A percentile compares a stretch with the other conserved stretches of the same genome.
These are phyloP conservation scores for Cybosia mesomella DNA, from an alignment of 2,888 invertebrate genomes.

Conservation along the genomic window DNA sequence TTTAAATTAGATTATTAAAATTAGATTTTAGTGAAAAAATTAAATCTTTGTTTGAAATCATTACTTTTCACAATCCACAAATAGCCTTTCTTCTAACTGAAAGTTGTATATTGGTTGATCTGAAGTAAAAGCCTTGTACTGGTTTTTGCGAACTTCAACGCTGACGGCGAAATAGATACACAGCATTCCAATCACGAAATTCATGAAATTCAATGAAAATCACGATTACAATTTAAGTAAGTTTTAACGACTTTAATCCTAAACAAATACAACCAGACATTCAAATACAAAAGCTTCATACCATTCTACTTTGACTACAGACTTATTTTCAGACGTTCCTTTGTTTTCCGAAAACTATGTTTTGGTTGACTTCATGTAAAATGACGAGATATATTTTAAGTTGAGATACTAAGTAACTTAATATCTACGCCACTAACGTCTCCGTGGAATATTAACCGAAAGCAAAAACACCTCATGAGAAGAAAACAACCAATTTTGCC, in stretches of 20 bases:
- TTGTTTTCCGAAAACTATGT: background rate
- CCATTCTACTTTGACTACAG: background rate
- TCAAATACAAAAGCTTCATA: constrained; percentile 4
- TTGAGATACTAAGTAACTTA: no score
- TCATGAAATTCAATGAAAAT: constrained; percentile 15
- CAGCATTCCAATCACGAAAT: constrained; percentile 16
- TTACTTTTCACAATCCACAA: background rate
- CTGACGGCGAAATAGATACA: constrained; percentile 11
- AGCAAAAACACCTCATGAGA: no score
- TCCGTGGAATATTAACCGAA: no score
- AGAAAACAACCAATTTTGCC: no score
- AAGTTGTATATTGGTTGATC: background rate
- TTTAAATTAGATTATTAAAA: no score
- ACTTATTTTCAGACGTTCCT: background rate
- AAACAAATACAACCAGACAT: constrained; percentile 22
- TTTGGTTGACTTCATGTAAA: background rate
- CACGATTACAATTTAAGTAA: constrained; percentile 17
- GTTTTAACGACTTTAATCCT: constrained; percentile 17
- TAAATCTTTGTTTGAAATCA: constrained; percentile 3
- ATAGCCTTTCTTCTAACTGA: background rate
- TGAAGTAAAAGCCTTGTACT: constrained; percentile 2
- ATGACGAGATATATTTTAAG: no score
- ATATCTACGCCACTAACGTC: no score
- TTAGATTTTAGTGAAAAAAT: no score
- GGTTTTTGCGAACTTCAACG: constrained; percentile 1